phyloP scores from a whole-genome alignment of 1,140 invertebrate genomes.

The Hermatobates lingyangjiaoensis region DNA sequence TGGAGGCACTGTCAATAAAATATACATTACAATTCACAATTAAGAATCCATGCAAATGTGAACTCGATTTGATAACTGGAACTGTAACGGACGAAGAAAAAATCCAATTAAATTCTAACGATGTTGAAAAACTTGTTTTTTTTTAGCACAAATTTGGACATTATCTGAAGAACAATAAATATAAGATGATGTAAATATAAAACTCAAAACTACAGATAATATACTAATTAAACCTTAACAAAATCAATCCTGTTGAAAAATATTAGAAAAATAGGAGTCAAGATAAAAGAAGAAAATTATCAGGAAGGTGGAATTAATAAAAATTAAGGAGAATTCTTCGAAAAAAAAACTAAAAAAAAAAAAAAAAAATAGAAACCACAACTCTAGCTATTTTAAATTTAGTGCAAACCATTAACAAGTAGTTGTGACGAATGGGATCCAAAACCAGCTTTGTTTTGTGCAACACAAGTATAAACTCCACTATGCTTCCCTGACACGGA shows the following conservation, averaged over 20 bases:
- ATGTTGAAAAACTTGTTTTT: no score
- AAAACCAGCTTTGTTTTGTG: conserved; percentile 45
- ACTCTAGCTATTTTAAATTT: conserved; percentile 35
- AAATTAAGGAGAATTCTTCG: conserved; percentile 26
- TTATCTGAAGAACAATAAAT: no score
- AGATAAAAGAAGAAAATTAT: conserved; percentile 53
- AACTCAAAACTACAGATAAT: no score
- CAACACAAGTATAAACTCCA: conserved; percentile 40
- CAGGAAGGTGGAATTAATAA: conserved; percentile 27
- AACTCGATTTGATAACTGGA: no score
- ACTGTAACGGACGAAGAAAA: no score
- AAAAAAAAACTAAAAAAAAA: conserved; percentile 55
- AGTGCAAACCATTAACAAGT: conserved; percentile 26
- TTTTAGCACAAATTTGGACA: no score
- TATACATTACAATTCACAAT: no score
- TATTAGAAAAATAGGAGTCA: conserved; percentile 47
- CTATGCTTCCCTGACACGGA: conserved; percentile 33
- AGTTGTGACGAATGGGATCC: conserved; percentile 15
- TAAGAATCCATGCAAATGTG: no score
- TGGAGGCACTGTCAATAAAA: conserved; percentile 45
- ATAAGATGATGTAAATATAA: no score
- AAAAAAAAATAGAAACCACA: conserved; percentile 32
- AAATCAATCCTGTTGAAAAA: no score
- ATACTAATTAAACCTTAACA: no score
- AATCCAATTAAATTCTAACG: no score